Evolutionary conservation across 2,888 invertebrate species (phyloP).

Genomic region (Lapara coniferarum): DNA sequence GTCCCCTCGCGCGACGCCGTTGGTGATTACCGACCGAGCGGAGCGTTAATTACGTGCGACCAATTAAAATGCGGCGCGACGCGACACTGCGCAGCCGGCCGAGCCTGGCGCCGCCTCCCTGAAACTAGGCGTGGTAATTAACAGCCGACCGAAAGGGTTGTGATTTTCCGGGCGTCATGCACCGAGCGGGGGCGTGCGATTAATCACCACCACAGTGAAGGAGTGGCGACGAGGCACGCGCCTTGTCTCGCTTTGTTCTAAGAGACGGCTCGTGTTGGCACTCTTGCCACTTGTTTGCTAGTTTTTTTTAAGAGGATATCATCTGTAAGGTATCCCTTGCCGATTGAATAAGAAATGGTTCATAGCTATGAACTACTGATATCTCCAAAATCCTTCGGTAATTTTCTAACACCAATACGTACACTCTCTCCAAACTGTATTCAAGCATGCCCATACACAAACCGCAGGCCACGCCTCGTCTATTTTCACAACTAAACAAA

Average conservation of each 20-base stretch:
- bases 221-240: slow-evolving; percentile 50
- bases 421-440: background rate
- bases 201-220: slow-evolving; percentile 64
- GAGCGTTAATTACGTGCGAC: slow-evolving; percentile 78
- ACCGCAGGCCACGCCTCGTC: background rate
- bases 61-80: slow-evolving; percentile 78
- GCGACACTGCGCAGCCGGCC: slow-evolving; percentile 59
- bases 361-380: too few species aligned
- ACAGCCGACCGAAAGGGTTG: slow-evolving; percentile 77
- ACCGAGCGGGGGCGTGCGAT: slow-evolving; percentile 60
- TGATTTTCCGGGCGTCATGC: slow-evolving; percentile 74
- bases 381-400: too few species aligned
- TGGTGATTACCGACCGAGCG: slow-evolving; percentile 76
- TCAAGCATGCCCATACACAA: background rate
- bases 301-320: too few species aligned
- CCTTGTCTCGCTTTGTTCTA: slow-evolving; percentile 51
- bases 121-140: slow-evolving; percentile 82
- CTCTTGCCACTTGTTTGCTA: background rate
- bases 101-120: slow-evolving; percentile 68
- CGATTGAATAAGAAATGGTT: too few species aligned
- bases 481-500: slow-evolving; percentile 20
- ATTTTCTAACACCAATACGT: background rate
- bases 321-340: too few species aligned
- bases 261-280: background rate
- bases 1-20: slow-evolving; percentile 69